Evolutionary conservation across 1,140 invertebrate species (phyloP).

Genomic region (Dinothrombium tinctorium): DNA sequence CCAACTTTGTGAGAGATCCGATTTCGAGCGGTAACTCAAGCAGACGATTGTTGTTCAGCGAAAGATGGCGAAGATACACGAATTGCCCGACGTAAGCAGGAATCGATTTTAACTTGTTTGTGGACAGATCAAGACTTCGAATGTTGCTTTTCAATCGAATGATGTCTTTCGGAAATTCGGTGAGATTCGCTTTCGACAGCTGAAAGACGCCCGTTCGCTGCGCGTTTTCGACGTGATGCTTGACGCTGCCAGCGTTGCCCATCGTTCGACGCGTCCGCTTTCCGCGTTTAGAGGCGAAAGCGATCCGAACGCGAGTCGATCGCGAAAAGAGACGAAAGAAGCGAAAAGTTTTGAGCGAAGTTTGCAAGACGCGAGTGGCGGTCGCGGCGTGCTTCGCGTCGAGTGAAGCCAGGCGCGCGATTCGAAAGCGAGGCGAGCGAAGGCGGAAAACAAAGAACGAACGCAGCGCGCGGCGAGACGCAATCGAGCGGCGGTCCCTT

Average conservation of each 20-base stretch:
- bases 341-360: too few species aligned
- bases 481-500: too few species aligned
- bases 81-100: slow-evolving; percentile 56
- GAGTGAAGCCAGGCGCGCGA: too few species aligned
- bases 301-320: too few species aligned
- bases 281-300: too few species aligned
- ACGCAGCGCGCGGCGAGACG: too few species aligned
- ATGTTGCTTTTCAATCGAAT: slow-evolving; percentile 31
- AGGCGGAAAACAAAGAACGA: too few species aligned
- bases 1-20: slow-evolving; percentile 51
- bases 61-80: slow-evolving; percentile 52
- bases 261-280: too few species aligned
- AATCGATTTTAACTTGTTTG: slow-evolving; percentile 55
- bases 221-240: slow-evolving; percentile 72
- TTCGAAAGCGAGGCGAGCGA: too few species aligned
- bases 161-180: slow-evolving; percentile 29
- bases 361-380: too few species aligned
- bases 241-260: slow-evolving; percentile 46
- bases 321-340: too few species aligned
- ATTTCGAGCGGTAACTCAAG: slow-evolving; percentile 41
- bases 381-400: too few species aligned
- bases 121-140: slow-evolving; percentile 65
- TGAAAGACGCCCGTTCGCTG: slow-evolving; percentile 79
- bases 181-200: slow-evolving; percentile 50
- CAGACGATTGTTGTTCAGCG: slow-evolving; percentile 31